A percentile compares a stretch with the other conserved stretches of the same genome.
phyloP scores from a whole-genome alignment of 2,888 invertebrate genomes.

The Griposia aprilina region DNA sequence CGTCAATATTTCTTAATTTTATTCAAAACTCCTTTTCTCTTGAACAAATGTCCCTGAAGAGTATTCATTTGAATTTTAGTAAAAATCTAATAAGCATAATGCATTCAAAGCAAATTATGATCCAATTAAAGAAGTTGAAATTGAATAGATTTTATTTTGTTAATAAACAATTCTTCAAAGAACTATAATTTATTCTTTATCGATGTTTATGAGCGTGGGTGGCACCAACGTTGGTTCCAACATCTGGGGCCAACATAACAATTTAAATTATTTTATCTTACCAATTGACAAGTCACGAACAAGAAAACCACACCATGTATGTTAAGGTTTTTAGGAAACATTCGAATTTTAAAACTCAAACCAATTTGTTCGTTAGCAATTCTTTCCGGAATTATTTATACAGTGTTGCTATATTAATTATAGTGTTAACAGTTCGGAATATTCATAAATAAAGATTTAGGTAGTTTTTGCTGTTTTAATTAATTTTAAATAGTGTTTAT shows the following conservation, averaged over 20 bases:
- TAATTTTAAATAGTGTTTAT: slow-evolving; percentile 57
- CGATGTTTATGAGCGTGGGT: not conserved
- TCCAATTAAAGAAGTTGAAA: not conserved
- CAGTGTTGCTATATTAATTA: slow-evolving; percentile 63
- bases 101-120: not conserved
- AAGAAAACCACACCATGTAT: slow-evolving; percentile 49
- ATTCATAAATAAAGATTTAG: slow-evolving; percentile 55
- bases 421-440: slow-evolving; percentile 60
- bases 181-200: not conserved
- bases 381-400: slow-evolving; percentile 53
- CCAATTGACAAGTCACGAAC: slow-evolving; percentile 66
- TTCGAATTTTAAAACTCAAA: slow-evolving; percentile 63
- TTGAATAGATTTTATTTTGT: not conserved
- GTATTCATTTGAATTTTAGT: not conserved
- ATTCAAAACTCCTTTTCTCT: not conserved
- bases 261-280: slow-evolving; percentile 61
- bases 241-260: slow-evolving; percentile 22
- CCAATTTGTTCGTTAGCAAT: slow-evolving; percentile 59
- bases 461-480: slow-evolving; percentile 50
- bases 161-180: not conserved
- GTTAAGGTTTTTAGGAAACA: slow-evolving; percentile 55
- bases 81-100: not conserved
- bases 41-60: not conserved
- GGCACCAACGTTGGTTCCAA: slow-evolving; percentile 18
- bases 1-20: not conserved